Evolutionary conservation across 2,888 invertebrate genomes (phyloP), one percentile per base, ranked within the genome.

Genomic region (Mesorhabditis sp.): DNA sequence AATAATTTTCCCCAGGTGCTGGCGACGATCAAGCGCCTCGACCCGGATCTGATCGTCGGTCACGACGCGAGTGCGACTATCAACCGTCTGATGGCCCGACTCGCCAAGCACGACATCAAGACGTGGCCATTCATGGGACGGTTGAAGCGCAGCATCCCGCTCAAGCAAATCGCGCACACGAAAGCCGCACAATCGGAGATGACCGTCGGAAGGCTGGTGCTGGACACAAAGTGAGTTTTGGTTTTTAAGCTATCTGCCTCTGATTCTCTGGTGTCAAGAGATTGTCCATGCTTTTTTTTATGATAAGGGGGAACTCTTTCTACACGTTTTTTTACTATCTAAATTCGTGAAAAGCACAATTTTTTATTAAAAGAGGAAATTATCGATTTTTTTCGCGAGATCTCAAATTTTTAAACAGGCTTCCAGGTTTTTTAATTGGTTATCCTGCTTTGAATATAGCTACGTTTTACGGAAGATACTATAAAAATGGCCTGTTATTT

Each of bases 61-160:
- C 94, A 96, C 84, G 97, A 98, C 86, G 88, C 94, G 82, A 92
- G 92, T 45, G 95, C 92, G 86, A 94, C 95, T 83, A 90, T 96
- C 71, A 93, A 94, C 81, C 89, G 95, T 3, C 89, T 99, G n/a
- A 90, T 94, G 65, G 92, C 93, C 71, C 91, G 95, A 74, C 90
- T 95, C 72, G 78, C 79, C 69, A 89, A 90, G 42, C 87, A 89
- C 79, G 92, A 92, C 69, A 50, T 76, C 13, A 61, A 91, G 0
- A 91, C 92, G 81, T 96, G 95, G 93, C 94, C 94, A 13, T 90
- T 93, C 74, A 88, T 97, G 65, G 93, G 96, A 0, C 90, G 94
- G 62, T 87, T 99, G 3, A 92, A 91, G 80, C 89, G 94, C 76
- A 89, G 90, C 0, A 76, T 70, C 10, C 65, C 66, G 44, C 70